Percentiles rank a stretch among this genome's conserved stretches.
These are phyloP conservation scores for Garrulus glandarius DNA, from an alignment of 2,797 vertebrate genomes.

Conservation along the genomic window DNA sequence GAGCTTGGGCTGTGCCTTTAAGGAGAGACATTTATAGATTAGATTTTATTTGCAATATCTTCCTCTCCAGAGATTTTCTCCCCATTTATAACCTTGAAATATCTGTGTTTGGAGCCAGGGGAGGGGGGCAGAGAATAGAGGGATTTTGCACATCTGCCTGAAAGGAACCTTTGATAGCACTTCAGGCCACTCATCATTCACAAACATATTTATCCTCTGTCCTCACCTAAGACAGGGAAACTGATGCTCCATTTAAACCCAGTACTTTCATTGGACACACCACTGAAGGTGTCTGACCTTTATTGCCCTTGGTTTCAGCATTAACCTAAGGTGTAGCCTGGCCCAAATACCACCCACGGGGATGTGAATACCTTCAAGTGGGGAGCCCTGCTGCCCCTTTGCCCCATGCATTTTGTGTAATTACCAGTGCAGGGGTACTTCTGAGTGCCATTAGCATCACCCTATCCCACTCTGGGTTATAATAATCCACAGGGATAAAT, in stretches of 20 bases:
- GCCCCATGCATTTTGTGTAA: background rate
- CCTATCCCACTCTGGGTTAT: fast-evolving
- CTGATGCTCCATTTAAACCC: background rate
- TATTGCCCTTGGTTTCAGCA: background rate
- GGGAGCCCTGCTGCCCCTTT: background rate
- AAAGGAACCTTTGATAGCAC: background rate
- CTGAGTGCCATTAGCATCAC: background rate
- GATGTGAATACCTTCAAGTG: background rate
- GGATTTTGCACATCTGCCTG: background rate
- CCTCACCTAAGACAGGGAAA: background rate
- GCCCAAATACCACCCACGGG: background rate
- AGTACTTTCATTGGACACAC: background rate
- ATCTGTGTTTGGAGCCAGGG: background rate
- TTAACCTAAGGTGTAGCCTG: background rate
- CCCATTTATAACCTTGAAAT: slow-evolving; percentile 29
- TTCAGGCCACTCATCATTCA: background rate
- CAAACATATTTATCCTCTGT: background rate
- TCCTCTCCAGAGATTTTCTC: slow-evolving; percentile 8
- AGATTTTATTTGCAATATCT: slow-evolving; percentile 39
- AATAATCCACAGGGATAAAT: background rate
- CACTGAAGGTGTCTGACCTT: background rate
- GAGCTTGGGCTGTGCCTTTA: background rate
- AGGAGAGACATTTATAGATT: slow-evolving; percentile 37
- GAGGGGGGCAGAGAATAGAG: background rate
- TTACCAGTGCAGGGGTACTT: background rate